phyloP scores from a whole-genome alignment of 2,797 vertebrate species.

The Thunnus albacares region DNA sequence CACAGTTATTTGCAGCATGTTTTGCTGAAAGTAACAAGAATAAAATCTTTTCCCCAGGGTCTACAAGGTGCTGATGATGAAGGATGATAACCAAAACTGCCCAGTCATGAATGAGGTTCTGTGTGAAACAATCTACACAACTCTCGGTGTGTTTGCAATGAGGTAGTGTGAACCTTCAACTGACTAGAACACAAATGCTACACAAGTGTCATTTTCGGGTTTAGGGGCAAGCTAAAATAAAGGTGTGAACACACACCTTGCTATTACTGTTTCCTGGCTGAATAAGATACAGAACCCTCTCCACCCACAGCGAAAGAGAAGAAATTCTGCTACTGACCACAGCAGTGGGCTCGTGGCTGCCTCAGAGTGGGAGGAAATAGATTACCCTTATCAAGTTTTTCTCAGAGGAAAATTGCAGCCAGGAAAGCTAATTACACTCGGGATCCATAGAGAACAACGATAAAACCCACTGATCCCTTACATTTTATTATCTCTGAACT shows the following conservation, averaged over 20 bases:
- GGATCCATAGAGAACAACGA: slow-evolving; percentile 44
- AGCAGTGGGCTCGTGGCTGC: slow-evolving; percentile 44
- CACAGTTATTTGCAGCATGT: background rate
- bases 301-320: background rate
- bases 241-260: background rate
- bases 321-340: slow-evolving; percentile 51
- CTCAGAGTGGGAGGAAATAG: slow-evolving; percentile 66
- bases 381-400: slow-evolving; percentile 72
- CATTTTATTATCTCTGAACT: slow-evolving; percentile 60
- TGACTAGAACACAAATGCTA: background rate
- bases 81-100: background rate
- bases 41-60: too few species aligned
- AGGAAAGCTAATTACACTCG: slow-evolving; percentile 72
- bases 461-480: slow-evolving; percentile 61
- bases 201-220: background rate
- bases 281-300: slow-evolving; percentile 22
- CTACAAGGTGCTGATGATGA: too few species aligned
- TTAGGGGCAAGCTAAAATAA: background rate
- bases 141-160: background rate
- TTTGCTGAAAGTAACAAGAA: background rate
- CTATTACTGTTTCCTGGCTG: background rate
- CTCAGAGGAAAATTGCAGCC: slow-evolving; percentile 64
- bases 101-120: slow-evolving; percentile 13
- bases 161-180: background rate
- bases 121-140: background rate